Conservation (phyloP, 2,113 vertebrate species). For the Paramormyrops kingsleyae region DNA sequence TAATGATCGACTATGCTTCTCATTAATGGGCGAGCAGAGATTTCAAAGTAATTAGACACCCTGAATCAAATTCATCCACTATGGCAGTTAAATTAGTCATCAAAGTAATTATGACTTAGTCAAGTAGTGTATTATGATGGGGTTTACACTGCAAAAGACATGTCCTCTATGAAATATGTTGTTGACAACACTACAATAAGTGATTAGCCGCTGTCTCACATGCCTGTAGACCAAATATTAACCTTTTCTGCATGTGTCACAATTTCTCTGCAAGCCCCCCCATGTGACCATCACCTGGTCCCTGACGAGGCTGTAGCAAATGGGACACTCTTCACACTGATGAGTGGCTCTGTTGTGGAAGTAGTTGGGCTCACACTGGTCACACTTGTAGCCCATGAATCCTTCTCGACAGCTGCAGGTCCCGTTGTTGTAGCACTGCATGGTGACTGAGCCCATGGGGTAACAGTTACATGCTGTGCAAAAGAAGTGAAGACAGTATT, state of each 20-base stretch:
- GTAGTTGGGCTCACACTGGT: conserved; percentile 78
- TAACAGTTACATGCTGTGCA: conserved; percentile 80
- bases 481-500: not conserved
- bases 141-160: not conserved
- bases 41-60: not conserved
- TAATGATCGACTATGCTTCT: not conserved
- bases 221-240: not conserved
- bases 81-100: not conserved
- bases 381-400: conserved; percentile 81
- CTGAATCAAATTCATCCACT: not conserved
- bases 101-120: not conserved
- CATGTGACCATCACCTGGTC: conserved; percentile 64
- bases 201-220: not conserved
- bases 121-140: not conserved
- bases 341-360: conserved; percentile 58
- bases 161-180: not conserved
- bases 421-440: conserved; percentile 75
- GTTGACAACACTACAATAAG: not conserved
- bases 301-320: conserved; percentile 78
- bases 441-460: conserved; percentile 69
- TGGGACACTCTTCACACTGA: conserved; percentile 76
- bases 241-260: not conserved
- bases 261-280: not conserved
- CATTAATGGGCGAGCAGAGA: conserved; percentile 6
- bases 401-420: conserved; percentile 74